These are phyloP conservation scores for Scaptomyza graminum DNA, from an alignment of 1,140 invertebrate species.

Conservation along the genomic window DNA sequence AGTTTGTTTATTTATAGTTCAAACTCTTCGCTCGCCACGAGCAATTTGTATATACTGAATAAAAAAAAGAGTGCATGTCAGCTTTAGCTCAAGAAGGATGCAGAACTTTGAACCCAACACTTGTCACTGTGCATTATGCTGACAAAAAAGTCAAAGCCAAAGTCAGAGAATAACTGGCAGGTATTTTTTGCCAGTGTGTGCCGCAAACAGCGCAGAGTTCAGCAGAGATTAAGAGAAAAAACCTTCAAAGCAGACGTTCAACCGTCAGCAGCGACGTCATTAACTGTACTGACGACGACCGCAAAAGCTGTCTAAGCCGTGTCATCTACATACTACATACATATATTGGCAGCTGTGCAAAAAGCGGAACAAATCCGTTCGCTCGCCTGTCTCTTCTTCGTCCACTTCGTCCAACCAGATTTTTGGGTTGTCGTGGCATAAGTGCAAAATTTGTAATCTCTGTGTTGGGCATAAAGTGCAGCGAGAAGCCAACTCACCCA, in stretches of 20 bases:
- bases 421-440: conserved; percentile 50
- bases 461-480: conserved; percentile 53
- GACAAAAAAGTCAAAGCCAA: conserved; percentile 12
- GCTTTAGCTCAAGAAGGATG: background rate
- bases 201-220: conserved; percentile 5
- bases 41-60: background rate
- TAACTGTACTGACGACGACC: conserved; percentile 66
- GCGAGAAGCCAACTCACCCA: conserved; percentile 9
- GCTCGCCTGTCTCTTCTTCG: background rate
- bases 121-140: conserved; percentile 5
- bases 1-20: background rate
- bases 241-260: conserved; percentile 68
- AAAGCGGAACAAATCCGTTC: conserved; percentile 50
- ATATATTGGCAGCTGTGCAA: conserved; percentile 38
- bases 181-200: background rate
- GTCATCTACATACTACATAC: conserved; percentile 26
- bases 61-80: background rate
- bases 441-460: conserved; percentile 82
- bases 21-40: too few relatives aligned
- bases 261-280: conserved; percentile 59
- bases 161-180: conserved; percentile 35
- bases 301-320: conserved; percentile 70
- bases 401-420: background rate
- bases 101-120: conserved; percentile 10
- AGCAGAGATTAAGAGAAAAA: conserved; percentile 68